These are phyloP conservation scores for Melinaea menophilus DNA, from an alignment of 2,888 invertebrate species.

Conservation along the genomic window DNA sequence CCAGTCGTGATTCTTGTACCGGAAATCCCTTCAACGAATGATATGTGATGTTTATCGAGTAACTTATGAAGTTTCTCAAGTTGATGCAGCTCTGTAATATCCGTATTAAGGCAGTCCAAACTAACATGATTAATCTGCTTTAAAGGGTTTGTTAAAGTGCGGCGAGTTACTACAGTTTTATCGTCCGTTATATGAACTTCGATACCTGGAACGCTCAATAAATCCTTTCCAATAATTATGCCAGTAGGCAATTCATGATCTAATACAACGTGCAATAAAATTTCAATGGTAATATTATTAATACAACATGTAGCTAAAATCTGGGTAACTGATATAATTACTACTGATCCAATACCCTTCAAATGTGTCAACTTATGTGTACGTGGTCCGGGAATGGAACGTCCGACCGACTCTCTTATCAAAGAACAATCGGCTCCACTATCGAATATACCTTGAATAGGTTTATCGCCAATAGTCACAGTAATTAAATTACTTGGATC, in stretches of 20 bases:
- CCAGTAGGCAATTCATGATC: constrained; percentile 7
- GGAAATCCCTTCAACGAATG: not conserved
- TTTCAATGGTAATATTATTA: not conserved
- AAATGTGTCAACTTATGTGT: constrained; percentile 11
- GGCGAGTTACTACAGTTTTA: not conserved
- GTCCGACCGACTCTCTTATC: constrained; percentile 26
- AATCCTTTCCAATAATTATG: constrained; percentile 8
- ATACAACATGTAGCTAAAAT: constrained; percentile 8
- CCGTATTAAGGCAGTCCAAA: constrained; percentile 6
- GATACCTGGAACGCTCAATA: constrained; percentile 7
- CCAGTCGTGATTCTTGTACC: constrained; percentile 1
- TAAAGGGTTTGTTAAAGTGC: too few species aligned
- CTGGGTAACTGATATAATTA: not conserved
- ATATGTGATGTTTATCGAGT: not conserved
- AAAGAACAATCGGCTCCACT: constrained; percentile 38
- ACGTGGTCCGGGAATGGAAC: constrained; percentile 28
- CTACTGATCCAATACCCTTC: constrained; percentile 8
- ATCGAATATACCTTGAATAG: constrained; percentile 27
- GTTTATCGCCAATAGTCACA: not conserved
- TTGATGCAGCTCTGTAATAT: constrained; percentile 1
- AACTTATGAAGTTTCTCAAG: too few species aligned
- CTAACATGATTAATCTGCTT: not conserved
- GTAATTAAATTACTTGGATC: not conserved
- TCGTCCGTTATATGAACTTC: not conserved
- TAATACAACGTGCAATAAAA: constrained; percentile 12